Evolutionary conservation across 2,113 vertebrate species (phyloP).

Genomic region (Pedionomus torquatus): DNA sequence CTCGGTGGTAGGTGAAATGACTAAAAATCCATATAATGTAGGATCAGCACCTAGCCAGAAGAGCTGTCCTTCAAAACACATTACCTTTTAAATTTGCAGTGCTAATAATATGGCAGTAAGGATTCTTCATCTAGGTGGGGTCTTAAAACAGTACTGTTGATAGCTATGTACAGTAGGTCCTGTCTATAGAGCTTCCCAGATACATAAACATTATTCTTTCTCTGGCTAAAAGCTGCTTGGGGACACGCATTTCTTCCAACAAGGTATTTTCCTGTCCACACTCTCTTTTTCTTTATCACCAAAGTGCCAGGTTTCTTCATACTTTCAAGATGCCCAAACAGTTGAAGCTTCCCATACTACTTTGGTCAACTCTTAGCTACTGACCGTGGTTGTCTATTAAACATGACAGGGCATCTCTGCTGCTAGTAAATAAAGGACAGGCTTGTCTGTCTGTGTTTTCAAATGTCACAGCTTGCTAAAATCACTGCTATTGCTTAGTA

Average conservation of each 20-base stretch:
- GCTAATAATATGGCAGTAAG: not conserved
- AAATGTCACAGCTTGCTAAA: slow-evolving; percentile 2
- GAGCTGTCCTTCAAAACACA: not conserved
- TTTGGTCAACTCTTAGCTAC: not conserved
- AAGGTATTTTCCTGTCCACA: not conserved
- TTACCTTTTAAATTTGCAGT: not conserved
- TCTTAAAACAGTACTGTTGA: not conserved
- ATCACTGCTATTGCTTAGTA: not conserved
- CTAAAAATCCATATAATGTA: not conserved
- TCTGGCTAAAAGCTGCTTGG: not conserved
- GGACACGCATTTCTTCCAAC: not conserved
- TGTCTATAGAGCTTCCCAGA: not conserved
- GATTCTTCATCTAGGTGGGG: not conserved
- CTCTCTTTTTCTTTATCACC: not conserved
- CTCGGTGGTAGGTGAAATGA: not conserved
- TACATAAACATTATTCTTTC: not conserved
- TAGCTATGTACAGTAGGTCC: not conserved
- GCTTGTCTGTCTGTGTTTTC: not conserved
- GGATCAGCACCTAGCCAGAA: not conserved
- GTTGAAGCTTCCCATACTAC: not conserved
- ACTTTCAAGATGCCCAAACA: not conserved
- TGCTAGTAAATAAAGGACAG: not conserved
- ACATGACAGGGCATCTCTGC: not conserved
- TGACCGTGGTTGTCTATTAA: not conserved
- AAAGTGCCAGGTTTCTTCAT: not conserved